These are phyloP conservation scores for Danio choprae DNA, from an alignment of 2,797 vertebrate species.

Conservation along the genomic window DNA sequence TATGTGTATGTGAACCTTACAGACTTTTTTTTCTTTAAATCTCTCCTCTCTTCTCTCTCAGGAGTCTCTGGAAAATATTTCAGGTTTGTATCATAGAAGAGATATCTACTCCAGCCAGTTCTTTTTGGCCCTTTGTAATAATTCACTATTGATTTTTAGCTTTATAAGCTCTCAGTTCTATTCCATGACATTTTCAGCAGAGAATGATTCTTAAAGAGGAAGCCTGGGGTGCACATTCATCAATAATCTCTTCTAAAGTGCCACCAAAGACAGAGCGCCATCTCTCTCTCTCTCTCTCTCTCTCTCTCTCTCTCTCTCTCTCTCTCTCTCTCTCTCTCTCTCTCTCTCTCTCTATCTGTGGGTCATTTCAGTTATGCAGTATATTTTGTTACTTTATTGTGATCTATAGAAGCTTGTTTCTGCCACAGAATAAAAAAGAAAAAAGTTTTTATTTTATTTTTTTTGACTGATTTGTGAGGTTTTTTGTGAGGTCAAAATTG, in stretches of 20 bases:
- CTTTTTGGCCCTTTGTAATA: slow-evolving; percentile 62
- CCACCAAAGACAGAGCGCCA: slow-evolving; percentile 5
- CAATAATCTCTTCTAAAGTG: slow-evolving; percentile 54
- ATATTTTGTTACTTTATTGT: not conserved
- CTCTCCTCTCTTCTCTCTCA: not conserved
- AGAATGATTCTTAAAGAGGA: slow-evolving; percentile 66
- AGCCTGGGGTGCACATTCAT: slow-evolving; percentile 53
- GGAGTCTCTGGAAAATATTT: slow-evolving; percentile 22
- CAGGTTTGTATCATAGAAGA: slow-evolving; percentile 32
- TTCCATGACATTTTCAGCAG: slow-evolving; percentile 70
- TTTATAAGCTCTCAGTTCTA: slow-evolving; percentile 63
- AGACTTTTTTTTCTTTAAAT: slow-evolving; percentile 12
- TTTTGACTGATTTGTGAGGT: no score
- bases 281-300: not conserved
- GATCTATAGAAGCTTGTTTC: no score
- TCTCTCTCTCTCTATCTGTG: slow-evolving; percentile 1
- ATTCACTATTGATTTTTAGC: slow-evolving; percentile 70
- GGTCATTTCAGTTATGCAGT: not conserved
- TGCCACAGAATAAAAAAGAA: no score
- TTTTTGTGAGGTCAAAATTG: no score
- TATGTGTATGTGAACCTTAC: not conserved
- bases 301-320: slow-evolving; percentile 1
- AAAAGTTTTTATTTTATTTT: no score
- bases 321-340: not conserved
- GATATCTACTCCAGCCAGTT: slow-evolving; percentile 50